Evolutionary conservation across 2,113 vertebrate genomes (phyloP).

Genomic region (Anoplopoma fimbria): DNA sequence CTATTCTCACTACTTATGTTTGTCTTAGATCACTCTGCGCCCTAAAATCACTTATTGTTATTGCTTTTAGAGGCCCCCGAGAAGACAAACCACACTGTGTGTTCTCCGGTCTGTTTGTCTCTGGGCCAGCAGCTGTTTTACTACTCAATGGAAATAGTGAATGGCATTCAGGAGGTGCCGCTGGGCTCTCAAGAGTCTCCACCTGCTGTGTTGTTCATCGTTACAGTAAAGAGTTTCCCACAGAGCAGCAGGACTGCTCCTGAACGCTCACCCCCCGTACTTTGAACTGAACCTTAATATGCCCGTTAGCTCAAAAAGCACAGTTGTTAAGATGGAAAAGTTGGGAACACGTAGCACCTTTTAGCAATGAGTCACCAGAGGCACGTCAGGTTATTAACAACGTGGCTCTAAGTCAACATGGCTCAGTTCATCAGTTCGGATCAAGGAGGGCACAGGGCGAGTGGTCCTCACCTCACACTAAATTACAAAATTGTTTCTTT

Average conservation of each 20-base stretch:
- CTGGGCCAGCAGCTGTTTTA: constrained; percentile 53
- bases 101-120: constrained; percentile 40
- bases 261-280: constrained; percentile 20
- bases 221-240: constrained; percentile 53
- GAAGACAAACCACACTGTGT: constrained; percentile 30
- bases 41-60: constrained; percentile 51
- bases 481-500: not conserved
- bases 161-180: constrained; percentile 46
- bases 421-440: not conserved
- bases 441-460: not conserved
- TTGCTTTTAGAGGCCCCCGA: constrained; percentile 18
- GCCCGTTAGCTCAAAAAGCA: constrained; percentile 35
- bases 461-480: constrained; percentile 2
- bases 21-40: constrained; percentile 27
- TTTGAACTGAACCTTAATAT: constrained; percentile 63
- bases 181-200: constrained; percentile 11
- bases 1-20: constrained; percentile 29
- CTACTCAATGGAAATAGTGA: constrained; percentile 60
- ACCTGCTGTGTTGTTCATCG: constrained; percentile 55
- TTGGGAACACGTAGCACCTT: constrained; percentile 1
- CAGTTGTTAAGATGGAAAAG: constrained; percentile 49
- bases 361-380: constrained; percentile 14
- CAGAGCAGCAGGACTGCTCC: constrained; percentile 40
- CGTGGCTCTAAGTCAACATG: not conserved
- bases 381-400: not conserved